Base-by-base conservation (phyloP, 1,140 invertebrate species). In the Cheumatopsyche charites region DNA sequence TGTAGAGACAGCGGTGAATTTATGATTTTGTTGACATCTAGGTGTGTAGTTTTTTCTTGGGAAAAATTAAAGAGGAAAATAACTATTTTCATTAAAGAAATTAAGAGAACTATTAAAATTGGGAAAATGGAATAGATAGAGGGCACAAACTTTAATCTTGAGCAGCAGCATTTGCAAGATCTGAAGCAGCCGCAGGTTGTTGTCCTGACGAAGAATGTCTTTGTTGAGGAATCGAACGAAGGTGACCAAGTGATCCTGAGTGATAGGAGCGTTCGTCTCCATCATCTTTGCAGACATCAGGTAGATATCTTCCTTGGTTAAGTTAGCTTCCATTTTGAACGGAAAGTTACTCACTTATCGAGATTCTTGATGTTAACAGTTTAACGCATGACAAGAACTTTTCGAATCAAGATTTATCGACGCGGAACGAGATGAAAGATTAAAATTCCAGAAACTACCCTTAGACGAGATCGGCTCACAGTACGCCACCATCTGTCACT, bases 101-200 rank as follows among this genome's bases (percentile, higher is more conserved):
- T n/a, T 43, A 9, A 43, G 7, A 43, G 7, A 43, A 9, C n/a
- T 43, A n/a, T 9, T 43, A 9, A 9, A n/a, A 43, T 9, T 9
- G 7, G n/a, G 42, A 43, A 9, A 43, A 43, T 9, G 42, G n/a
- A 43, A 43, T n/a, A 9, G n/a, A 9, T 43, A n/a, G n/a, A n/a
- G n/a, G n/a, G n/a, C n/a, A n/a, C 49, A 19, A 1, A 83, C 81
- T 78, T 79, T 77, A 23, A 79, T 68, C 79, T 79, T 82, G 2
- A 77, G 78, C 15, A 80, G 52, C 26, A 81, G 72, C 23, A 70
- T 69, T 36, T 73, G 62, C 25, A 82, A 72, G n/a, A 81, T 77
- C 26, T 78, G 79, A 25, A 82, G 61, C 1, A 73, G 75, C 25
- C 73, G 71, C 25, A 75, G 65, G 15, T 78, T 75, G 71, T 78